Evolutionary conservation across 2,797 vertebrate species (phyloP).

Genomic region (Thripadectes ignobilis): DNA sequence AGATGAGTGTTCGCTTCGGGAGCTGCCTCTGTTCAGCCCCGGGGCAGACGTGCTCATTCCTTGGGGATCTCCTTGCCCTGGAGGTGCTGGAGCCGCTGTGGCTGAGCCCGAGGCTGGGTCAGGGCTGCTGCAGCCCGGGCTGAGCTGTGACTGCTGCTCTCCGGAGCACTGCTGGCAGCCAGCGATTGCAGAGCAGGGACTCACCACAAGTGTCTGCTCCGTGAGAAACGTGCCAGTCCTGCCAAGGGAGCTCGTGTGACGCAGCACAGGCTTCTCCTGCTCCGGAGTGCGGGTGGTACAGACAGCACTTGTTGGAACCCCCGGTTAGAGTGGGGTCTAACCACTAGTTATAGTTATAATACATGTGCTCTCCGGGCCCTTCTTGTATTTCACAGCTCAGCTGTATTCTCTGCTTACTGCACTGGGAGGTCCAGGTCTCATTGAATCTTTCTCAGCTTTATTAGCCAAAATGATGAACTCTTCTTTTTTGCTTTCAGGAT

Average conservation of each 20-base stretch:
- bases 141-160: not conserved
- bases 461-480: not conserved
- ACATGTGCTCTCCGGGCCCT: not conserved
- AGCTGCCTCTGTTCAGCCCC: not conserved
- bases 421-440: not conserved
- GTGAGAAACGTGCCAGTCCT: fast-evolving
- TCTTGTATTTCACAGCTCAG: not conserved
- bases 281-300: not conserved
- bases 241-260: not conserved
- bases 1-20: not conserved
- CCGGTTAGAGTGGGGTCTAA: fast-evolving
- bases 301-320: not conserved
- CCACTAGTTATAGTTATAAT: not conserved
- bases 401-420: not conserved
- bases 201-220: not conserved
- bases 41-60: fast-evolving
- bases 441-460: not conserved
- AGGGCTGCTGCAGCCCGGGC: not conserved
- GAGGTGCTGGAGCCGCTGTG: not conserved
- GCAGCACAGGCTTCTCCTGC: not conserved
- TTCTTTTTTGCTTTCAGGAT: not conserved
- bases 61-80: not conserved
- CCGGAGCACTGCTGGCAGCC: fast-evolving
- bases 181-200: not conserved
- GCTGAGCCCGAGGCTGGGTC: fast-evolving